These are phyloP conservation scores for Lissonota sp. DNA, from an alignment of 2,888 invertebrate genomes.

Conservation along the genomic window DNA sequence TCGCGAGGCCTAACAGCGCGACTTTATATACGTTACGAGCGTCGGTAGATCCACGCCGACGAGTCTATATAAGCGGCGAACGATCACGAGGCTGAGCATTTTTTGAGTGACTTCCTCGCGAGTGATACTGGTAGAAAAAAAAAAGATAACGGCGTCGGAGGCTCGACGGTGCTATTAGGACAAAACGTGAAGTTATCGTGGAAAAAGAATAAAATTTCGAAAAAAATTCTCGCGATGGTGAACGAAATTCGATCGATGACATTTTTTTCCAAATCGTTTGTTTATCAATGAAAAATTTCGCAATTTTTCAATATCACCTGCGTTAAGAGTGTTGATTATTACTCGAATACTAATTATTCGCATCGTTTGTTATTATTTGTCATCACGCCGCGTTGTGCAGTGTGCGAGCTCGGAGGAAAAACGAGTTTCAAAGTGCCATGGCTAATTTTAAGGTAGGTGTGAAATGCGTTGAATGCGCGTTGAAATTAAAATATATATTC, in stretches of 20 bases:
- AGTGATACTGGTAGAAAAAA: constrained; percentile 32
- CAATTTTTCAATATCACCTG: constrained; percentile 6
- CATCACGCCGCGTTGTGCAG: constrained; percentile 65
- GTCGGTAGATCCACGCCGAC: constrained; percentile 51
- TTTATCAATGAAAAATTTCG: constrained; percentile 26
- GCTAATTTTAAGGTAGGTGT: constrained; percentile 78
- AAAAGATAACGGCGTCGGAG: too few relatives aligned
- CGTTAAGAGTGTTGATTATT: too few relatives aligned
- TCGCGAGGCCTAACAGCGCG: constrained; percentile 19
- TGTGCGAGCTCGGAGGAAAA: constrained; percentile 58
- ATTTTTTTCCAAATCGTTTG: neutral
- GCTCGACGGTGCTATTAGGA: too few relatives aligned
- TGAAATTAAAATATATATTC: neutral
- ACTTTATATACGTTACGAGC: constrained; percentile 27
- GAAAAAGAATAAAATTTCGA: constrained; percentile 50
- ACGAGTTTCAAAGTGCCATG: constrained; percentile 76
- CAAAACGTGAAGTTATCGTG: constrained; percentile 45
- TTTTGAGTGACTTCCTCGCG: constrained; percentile 74
- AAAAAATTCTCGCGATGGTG: constrained; percentile 71
- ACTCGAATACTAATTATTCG: neutral
- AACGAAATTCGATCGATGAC: constrained; percentile 68
- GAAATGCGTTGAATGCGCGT: constrained; percentile 43
- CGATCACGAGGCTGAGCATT: constrained; percentile 77
- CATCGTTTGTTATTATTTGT: neutral
- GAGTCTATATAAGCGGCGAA: constrained; percentile 82